Evolutionary conservation across 2,113 vertebrate species (phyloP).

Genomic region (Notarius lentiginosus): DNA sequence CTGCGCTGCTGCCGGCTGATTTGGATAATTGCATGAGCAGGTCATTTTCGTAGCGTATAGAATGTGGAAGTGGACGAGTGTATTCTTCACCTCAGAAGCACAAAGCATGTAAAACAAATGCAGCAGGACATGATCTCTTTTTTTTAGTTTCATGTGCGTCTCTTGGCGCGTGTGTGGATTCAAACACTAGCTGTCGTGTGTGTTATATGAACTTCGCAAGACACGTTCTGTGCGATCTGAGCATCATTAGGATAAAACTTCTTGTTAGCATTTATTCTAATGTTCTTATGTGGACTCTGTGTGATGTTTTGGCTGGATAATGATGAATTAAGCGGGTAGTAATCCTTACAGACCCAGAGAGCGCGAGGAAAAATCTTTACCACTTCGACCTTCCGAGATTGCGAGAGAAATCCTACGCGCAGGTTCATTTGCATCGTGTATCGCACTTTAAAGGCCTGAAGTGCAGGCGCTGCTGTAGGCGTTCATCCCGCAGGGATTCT

Average conservation of each 20-base stretch:
- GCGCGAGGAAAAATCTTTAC: not conserved
- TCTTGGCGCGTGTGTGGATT: not conserved
- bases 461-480: not conserved
- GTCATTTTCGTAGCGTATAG: not conserved
- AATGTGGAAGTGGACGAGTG: not conserved
- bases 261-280: not conserved
- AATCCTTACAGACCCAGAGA: not conserved
- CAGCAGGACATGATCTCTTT: not conserved
- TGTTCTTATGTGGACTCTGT: not conserved
- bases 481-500: not conserved
- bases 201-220: not conserved
- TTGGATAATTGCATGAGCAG: not conserved
- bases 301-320: not conserved
- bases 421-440: not conserved
- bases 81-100: not conserved
- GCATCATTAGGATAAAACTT: not conserved
- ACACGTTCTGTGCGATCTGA: not conserved
- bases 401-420: not conserved
- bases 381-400: conserved; percentile 2
- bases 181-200: not conserved
- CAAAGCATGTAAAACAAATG: not conserved
- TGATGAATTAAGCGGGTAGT: not conserved
- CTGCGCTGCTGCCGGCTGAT: not conserved
- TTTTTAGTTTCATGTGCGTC: not conserved
- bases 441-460: conserved; percentile 3